Base-by-base conservation (phyloP, 2,797 vertebrate genomes). In the Cheirogaleus major region DNA sequence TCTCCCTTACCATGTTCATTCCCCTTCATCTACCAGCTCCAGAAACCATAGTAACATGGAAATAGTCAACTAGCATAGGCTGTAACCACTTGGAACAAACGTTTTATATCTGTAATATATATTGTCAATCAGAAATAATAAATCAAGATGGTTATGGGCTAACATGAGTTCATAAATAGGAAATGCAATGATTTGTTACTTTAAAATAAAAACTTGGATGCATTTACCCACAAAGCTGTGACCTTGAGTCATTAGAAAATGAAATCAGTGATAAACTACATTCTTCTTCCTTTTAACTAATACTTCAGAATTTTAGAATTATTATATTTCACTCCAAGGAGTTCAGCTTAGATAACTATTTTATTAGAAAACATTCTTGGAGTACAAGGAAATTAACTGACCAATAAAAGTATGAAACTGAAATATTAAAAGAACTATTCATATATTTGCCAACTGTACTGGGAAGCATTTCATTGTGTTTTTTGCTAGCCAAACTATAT, bases 231-330 rank as follows among this genome's bases (percentile, higher is more conserved):
- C 45, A 23, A 55, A 89, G 70, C 7, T 89, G 10, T 83, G 41
- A 89, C 27, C 43, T 9, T 78, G 41, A 41, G 43, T 32, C 52
- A 73, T 50, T n/a, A 59, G 45, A 96, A 96, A 89, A 30, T 69
- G 30, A 96, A 95, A 59, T 9, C 12, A 73, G 18, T 52, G 20
- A 81, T 83, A 89, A 92, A 75, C 13, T 85, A 89, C 20, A 55
- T 50, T 32, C 92, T 89, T 93, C 82, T 67, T 52, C 61, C 89
- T 59, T 82, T 81, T 55, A 59, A 76, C 38, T 38, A 95, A 27
- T 35, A 91, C 67, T 89, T 94, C 81, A 78, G 69, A 70, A 96
- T 89, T 86, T 52, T 86, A 72, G 32, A 93, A 93, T 87, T 61
- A 38, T 65, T 89, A 38, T 48, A 95, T 91, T 96, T 91, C 38